Conservation (phyloP, 2,888 invertebrate genomes). For the Amiota mariae region DNA sequence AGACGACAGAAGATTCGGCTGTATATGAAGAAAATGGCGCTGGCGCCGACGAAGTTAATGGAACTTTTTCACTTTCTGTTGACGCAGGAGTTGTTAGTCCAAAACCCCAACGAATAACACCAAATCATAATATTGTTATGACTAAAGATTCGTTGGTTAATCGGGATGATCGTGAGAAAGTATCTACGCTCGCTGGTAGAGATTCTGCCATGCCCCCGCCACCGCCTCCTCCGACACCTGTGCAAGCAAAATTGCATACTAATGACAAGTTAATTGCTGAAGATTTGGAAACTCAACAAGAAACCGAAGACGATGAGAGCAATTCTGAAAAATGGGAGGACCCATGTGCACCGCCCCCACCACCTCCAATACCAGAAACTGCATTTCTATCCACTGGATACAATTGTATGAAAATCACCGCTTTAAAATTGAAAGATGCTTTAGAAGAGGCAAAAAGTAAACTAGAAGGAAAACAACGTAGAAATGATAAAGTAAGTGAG, state of each 20-base stretch:
- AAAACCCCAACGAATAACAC: constrained; percentile 42
- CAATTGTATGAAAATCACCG: constrained; percentile 48
- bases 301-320: constrained; percentile 53
- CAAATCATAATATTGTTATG: constrained; percentile 41
- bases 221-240: constrained; percentile 64
- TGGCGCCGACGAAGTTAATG: constrained; percentile 54
- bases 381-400: constrained; percentile 33
- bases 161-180: constrained; percentile 31
- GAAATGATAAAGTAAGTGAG: constrained; percentile 24
- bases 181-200: constrained; percentile 47
- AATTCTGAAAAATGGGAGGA: constrained; percentile 57
- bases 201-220: constrained; percentile 54
- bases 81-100: constrained; percentile 28
- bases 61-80: constrained; percentile 32
- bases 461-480: constrained; percentile 49
- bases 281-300: constrained; percentile 1
- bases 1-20: not conserved
- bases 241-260: constrained; percentile 45
- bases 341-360: constrained; percentile 56
- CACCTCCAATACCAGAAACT: constrained; percentile 54
- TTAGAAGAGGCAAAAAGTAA: constrained; percentile 58
- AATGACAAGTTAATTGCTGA: not conserved
- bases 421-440: constrained; percentile 54
- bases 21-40: constrained; percentile 65
- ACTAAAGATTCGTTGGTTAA: constrained; percentile 32